Evolutionary conservation across 2,888 invertebrate species (phyloP).

Genomic region (Meteorus colon): DNA sequence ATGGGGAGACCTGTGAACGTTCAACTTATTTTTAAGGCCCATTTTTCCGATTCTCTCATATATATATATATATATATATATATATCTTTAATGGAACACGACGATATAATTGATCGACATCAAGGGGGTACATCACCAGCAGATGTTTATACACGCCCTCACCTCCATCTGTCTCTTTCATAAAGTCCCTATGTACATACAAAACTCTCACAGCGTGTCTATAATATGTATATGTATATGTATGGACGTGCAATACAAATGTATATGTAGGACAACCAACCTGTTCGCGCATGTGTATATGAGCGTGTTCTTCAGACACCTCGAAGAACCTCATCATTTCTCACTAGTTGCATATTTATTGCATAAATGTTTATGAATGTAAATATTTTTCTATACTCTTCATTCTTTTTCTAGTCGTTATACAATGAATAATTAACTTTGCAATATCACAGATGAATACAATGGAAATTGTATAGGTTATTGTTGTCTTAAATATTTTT

Average conservation of each 20-base stretch:
- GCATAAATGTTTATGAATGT: constrained; percentile 25
- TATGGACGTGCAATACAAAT: neutral
- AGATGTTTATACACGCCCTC: constrained; percentile 66
- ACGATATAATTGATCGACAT: constrained; percentile 64
- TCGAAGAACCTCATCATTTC: constrained; percentile 4
- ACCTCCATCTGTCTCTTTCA: constrained; percentile 65
- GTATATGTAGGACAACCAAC: constrained; percentile 40
- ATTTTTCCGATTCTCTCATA: neutral
- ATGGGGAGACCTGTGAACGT: no score
- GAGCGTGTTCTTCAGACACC: constrained; percentile 26
- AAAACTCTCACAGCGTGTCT: constrained; percentile 16
- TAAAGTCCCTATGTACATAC: constrained; percentile 46
- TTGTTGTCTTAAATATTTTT: no score
- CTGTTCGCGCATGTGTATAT: constrained; percentile 52
- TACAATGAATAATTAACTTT: no score
- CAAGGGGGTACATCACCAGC: constrained; percentile 64
- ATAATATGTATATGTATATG: constrained; percentile 14
- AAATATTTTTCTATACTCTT: no score
- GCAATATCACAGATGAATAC: no score
- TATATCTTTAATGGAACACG: constrained; percentile 48
- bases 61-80: neutral
- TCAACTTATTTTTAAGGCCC: no score
- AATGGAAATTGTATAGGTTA: no score
- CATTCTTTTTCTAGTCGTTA: no score
- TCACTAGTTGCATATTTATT: constrained; percentile 48